Conservation (phyloP, 2,797 vertebrate species). For the Holocentrus rufus region DNA sequence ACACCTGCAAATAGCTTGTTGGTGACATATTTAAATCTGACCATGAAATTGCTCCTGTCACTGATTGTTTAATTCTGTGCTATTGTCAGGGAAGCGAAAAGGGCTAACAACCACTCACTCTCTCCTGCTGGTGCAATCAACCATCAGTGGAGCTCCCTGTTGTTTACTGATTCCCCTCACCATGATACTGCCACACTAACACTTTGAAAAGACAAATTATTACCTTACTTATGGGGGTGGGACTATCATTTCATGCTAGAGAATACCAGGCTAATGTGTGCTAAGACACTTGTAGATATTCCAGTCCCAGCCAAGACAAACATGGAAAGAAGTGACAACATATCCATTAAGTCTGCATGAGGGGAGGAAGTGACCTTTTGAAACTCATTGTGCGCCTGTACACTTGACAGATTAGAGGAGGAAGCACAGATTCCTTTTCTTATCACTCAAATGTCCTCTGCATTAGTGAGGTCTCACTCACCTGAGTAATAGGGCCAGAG, state of each 20-base stretch:
- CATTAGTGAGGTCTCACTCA: conserved; percentile 29
- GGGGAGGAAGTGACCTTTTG: conserved; percentile 70
- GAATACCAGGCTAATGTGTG: conserved; percentile 36
- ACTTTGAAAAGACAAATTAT: conserved; percentile 32
- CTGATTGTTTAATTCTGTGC: conserved; percentile 18
- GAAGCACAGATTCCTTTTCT: conserved; percentile 44
- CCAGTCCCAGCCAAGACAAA: conserved; percentile 33
- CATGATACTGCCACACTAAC: conserved; percentile 26
- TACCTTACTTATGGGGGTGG: conserved; percentile 19
- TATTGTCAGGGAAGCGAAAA: conserved; percentile 25
- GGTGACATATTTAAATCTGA: conserved; percentile 46
- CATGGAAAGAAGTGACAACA: conserved; percentile 51
- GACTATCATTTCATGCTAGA: conserved; percentile 49
- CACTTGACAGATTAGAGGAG: conserved; percentile 47
- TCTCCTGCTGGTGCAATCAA: conserved; percentile 28
- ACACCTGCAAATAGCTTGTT: conserved; percentile 48
- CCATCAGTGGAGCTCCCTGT: conserved; percentile 5
- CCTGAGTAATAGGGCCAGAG: conserved; percentile 36
- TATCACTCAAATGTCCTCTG: conserved; percentile 48
- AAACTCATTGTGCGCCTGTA: conserved; percentile 53
- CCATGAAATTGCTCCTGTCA: conserved; percentile 25
- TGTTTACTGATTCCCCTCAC: conserved; percentile 9
- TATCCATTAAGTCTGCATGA: conserved; percentile 65
- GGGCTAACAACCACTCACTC: conserved; percentile 12
- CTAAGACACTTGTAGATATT: conserved; percentile 29